Conservation (phyloP, 2,888 invertebrate species). For the Unio pictorum region DNA sequence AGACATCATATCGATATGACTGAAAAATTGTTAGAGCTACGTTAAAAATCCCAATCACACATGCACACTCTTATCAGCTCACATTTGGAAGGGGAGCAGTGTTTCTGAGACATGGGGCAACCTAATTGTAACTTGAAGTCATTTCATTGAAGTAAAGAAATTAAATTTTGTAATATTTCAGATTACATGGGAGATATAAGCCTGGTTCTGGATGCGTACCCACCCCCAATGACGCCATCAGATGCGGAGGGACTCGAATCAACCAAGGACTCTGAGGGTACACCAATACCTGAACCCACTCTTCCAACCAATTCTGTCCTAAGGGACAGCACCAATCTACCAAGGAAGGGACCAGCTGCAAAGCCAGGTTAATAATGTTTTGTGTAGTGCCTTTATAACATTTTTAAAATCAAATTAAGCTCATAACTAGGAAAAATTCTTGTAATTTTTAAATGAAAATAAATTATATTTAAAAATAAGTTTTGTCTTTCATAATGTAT, state of each 20-base stretch:
- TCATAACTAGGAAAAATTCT: too few relatives aligned
- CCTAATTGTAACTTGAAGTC: too few relatives aligned
- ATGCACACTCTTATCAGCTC: too few relatives aligned
- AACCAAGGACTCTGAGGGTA: conserved; percentile 21
- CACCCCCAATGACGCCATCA: conserved; percentile 39
- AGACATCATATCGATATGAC: too few relatives aligned
- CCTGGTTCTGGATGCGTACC: conserved; percentile 59
- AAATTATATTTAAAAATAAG: too few relatives aligned
- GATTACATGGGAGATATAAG: conserved; percentile 58
- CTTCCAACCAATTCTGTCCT: conserved; percentile 47
- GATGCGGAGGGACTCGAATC: conserved; percentile 43
- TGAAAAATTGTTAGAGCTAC: too few relatives aligned
- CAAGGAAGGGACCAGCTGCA: conserved; percentile 33
- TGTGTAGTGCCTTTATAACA: background rate
- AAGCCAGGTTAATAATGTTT: conserved; percentile 25
- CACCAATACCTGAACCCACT: conserved; percentile 39
- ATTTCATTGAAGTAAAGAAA: too few relatives aligned
- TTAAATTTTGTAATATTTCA: conserved; percentile 17
- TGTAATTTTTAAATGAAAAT: too few relatives aligned
- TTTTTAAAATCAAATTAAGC: background rate
- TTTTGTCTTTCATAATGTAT: too few relatives aligned
- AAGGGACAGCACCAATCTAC: conserved; percentile 52
- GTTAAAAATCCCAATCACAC: too few relatives aligned
- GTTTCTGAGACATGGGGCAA: too few relatives aligned
- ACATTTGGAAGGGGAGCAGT: too few relatives aligned